Conservation (phyloP, 2,888 invertebrate genomes). For the Anoplius nigerrimus region DNA sequence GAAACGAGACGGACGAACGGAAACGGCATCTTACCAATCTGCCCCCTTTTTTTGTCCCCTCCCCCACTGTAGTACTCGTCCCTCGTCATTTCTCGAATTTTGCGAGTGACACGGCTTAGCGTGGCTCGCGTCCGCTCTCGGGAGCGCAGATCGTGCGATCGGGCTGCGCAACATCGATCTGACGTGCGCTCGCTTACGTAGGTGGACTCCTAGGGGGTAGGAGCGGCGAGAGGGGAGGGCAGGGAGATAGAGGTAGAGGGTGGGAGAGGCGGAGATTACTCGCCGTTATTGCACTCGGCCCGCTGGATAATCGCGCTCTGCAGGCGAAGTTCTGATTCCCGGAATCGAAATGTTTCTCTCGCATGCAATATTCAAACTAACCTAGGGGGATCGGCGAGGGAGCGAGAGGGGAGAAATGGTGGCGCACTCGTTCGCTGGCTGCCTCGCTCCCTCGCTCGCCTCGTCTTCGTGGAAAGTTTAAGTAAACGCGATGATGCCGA, state of each 20-base stretch:
- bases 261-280: conserved; percentile 26
- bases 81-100: no score
- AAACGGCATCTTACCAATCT: no score
- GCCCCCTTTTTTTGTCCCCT: no score
- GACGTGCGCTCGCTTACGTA: not conserved
- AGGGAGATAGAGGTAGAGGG: not conserved
- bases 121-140: no score
- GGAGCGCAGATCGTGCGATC: no score
- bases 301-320: conserved; percentile 43
- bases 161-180: no score
- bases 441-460: conserved; percentile 15
- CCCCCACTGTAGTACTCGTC: no score
- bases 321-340: conserved; percentile 49
- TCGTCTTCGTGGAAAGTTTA: conserved; percentile 35
- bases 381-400: conserved; percentile 40
- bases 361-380: conserved; percentile 65
- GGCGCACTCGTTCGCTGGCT: not conserved
- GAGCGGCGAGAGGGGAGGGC: not conserved
- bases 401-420: conserved; percentile 6
- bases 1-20: no score
- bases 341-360: conserved; percentile 53
- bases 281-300: conserved; percentile 28
- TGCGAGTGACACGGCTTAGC: no score
- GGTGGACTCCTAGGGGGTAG: not conserved
- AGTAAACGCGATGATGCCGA: conserved; percentile 16